Conservation (phyloP, 2,797 vertebrate genomes). For the Psittacula derbiana region DNA sequence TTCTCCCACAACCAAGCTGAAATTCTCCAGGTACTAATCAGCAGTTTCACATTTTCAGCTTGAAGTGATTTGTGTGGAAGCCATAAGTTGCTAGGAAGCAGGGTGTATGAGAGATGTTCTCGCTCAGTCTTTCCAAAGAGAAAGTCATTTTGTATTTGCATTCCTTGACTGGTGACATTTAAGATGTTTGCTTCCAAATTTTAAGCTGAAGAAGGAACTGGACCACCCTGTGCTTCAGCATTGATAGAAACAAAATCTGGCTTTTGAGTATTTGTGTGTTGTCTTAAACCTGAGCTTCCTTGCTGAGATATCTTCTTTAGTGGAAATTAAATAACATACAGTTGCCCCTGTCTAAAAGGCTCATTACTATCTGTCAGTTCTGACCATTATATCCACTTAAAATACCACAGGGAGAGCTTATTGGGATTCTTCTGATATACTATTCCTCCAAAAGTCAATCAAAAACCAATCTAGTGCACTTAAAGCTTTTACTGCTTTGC, state of each 20-base stretch:
- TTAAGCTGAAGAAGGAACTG: background rate
- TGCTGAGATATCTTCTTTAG: constrained; percentile 42
- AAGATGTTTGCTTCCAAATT: constrained; percentile 6
- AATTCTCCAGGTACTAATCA: constrained; percentile 50
- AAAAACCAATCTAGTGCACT: constrained; percentile 72
- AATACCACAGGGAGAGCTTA: constrained; percentile 63
- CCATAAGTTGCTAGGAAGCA: background rate
- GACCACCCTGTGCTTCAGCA: background rate
- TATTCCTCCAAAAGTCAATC: constrained; percentile 70
- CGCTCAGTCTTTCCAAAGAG: background rate
- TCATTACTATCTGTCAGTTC: constrained; percentile 65
- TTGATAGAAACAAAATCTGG: background rate
- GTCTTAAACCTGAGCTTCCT: constrained; percentile 29
- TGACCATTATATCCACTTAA: constrained; percentile 69
- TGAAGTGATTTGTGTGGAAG: constrained; percentile 12
- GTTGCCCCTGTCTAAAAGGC: constrained; percentile 58
- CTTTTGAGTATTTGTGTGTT: constrained; percentile 19
- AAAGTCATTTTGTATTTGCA: constrained; percentile 27
- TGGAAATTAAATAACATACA: constrained; percentile 60
- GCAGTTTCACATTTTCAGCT: constrained; percentile 16
- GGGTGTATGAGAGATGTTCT: background rate
- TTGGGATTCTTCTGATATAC: constrained; percentile 65
- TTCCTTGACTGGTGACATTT: background rate
- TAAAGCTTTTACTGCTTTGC: constrained; percentile 71
- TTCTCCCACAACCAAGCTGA: constrained; percentile 32